Percentiles rank a stretch among this genome's conserved stretches.
Evolutionary conservation across 2,797 vertebrate species (phyloP).

Genomic region (Notamacropus eugenii): DNA sequence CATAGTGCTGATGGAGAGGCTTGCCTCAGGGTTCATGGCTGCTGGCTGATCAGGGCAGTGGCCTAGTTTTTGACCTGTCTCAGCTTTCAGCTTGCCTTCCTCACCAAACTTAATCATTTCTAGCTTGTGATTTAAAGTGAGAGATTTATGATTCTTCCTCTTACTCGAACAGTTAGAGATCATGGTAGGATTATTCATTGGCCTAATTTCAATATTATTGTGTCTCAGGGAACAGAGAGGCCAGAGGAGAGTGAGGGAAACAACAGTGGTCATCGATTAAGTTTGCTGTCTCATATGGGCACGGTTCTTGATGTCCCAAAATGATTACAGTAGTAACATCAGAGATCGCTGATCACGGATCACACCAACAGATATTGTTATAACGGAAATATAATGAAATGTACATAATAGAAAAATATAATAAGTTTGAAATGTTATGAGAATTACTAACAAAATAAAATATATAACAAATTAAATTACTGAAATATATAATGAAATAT

Average conservation of each 20-base stretch:
- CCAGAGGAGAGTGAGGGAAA: not conserved
- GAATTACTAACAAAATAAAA: too few relatives aligned
- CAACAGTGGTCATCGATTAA: not conserved
- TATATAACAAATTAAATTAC: too few relatives aligned
- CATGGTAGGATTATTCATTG: not conserved
- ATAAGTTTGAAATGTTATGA: too few relatives aligned
- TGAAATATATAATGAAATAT: too few relatives aligned
- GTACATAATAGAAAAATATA: too few relatives aligned
- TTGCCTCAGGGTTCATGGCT: not conserved
- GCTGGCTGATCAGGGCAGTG: not conserved
- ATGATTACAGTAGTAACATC: not conserved
- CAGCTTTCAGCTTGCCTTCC: not conserved
- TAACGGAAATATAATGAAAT: too few relatives aligned
- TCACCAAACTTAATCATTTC: not conserved
- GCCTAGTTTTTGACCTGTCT: too few relatives aligned
- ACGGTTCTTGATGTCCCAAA: not conserved
- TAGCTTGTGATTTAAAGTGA: not conserved
- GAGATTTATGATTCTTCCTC: not conserved
- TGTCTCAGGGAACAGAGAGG: not conserved
- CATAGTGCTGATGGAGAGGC: not conserved
- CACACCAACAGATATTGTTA: not conserved
- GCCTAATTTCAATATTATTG: not conserved
- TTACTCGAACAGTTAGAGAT: not conserved
- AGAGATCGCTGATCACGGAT: not conserved
- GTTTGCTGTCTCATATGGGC: not conserved